These are phyloP conservation scores for Crotalus horridus DNA, from an alignment of 2,113 vertebrate species.

Conservation along the genomic window DNA sequence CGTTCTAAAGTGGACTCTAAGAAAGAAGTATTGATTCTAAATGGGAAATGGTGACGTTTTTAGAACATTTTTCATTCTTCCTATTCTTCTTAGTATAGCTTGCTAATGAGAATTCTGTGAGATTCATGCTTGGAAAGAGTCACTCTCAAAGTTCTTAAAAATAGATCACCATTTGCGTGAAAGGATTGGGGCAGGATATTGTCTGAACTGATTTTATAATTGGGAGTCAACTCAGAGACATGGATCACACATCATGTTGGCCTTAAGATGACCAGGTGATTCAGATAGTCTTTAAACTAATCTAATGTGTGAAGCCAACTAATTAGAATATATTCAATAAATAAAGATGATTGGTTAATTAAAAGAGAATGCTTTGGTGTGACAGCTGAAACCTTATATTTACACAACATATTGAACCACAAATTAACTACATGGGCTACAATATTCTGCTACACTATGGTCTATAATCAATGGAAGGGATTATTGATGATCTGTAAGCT, in stretches of 20 bases:
- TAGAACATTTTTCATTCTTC: neutral
- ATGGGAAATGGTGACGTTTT: neutral
- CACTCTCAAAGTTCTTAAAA: neutral
- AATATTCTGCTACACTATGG: neutral
- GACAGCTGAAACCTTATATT: neutral
- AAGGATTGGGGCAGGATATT: neutral
- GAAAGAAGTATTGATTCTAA: neutral
- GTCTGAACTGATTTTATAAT: neutral
- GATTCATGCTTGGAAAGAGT: neutral
- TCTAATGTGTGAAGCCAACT: neutral
- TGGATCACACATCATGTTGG: neutral
- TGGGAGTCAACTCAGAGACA: neutral
- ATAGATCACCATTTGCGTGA: neutral
- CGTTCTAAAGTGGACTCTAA: neutral
- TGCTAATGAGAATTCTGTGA: neutral
- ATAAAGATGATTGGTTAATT: neutral
- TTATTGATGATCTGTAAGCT: neutral
- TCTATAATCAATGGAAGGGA: neutral
- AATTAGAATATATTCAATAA: neutral
- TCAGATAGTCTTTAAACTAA: neutral
- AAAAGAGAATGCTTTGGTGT: neutral
- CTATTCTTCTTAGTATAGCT: neutral
- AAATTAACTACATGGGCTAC: neutral
- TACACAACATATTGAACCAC: neutral
- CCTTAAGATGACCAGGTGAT: neutral